Percentiles rank a stretch among this genome's conserved stretches.
Evolutionary conservation across 2,888 invertebrate genomes (phyloP).

Genomic region (Tenthredo notha): DNA sequence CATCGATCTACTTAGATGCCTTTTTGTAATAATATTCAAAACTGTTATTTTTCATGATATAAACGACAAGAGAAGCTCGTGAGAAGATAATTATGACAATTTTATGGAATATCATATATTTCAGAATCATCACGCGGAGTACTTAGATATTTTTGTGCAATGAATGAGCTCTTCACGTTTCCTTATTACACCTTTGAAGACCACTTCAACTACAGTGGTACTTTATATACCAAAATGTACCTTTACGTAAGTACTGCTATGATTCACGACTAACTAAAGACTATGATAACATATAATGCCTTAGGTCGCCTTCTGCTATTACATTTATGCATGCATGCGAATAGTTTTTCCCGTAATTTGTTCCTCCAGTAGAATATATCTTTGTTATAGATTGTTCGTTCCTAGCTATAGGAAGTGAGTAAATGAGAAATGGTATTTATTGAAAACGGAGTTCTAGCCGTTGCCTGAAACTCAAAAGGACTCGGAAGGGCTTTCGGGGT

Average conservation of each 20-base stretch:
- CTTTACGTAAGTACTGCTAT: not conserved
- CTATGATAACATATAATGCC: not conserved
- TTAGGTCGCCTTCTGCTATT: not conserved
- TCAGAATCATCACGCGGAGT: not conserved
- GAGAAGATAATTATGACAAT: not conserved
- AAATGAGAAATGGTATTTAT: slow-evolving; percentile 33
- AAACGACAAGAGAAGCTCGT: not conserved
- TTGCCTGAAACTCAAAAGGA: slow-evolving; percentile 7
- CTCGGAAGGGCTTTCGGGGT: slow-evolving; percentile 48
- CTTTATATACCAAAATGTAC: too few species aligned
- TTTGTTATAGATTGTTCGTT: not conserved
- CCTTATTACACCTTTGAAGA: too few species aligned
- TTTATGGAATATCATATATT: not conserved
- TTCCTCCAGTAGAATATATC: not conserved
- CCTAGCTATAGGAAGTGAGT: not conserved
- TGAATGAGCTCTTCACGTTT: too few species aligned
- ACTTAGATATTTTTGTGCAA: not conserved
- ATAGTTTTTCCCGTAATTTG: not conserved
- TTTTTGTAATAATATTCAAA: not conserved
- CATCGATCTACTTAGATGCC: too few species aligned
- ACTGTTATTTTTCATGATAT: not conserved
- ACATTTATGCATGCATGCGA: too few species aligned
- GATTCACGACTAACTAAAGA: not conserved
- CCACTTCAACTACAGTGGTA: too few species aligned
- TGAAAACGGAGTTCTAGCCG: slow-evolving; percentile 27